phyloP scores from a whole-genome alignment of 2,888 invertebrate genomes.

The Drosophila subsilvestris region DNA sequence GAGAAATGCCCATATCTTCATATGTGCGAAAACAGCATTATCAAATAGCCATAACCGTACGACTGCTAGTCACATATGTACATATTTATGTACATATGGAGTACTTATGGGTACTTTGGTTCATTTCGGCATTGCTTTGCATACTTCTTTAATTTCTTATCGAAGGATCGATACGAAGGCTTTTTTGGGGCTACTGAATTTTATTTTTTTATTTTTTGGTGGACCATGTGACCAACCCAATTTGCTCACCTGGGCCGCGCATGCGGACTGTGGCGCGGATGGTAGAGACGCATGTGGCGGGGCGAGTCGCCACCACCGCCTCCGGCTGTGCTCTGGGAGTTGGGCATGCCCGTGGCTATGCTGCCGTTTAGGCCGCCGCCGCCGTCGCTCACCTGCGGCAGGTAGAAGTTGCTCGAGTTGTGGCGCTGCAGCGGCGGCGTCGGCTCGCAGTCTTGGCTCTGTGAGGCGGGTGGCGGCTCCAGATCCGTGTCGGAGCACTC shows the following conservation, averaged over 20 bases:
- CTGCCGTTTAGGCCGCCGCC: slow-evolving; percentile 69
- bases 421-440: slow-evolving; percentile 94
- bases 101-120: too few relatives aligned
- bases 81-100: too few relatives aligned
- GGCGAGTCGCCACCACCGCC: slow-evolving; percentile 85
- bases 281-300: slow-evolving; percentile 84
- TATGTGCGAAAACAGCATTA: too few relatives aligned
- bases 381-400: slow-evolving; percentile 87
- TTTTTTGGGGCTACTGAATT: too few relatives aligned
- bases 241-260: slow-evolving; percentile 88
- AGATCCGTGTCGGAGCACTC: slow-evolving; percentile 93
- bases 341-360: slow-evolving; percentile 65
- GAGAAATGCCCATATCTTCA: too few relatives aligned
- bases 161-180: too few relatives aligned
- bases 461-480: slow-evolving; percentile 96
- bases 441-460: slow-evolving; percentile 96
- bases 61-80: too few relatives aligned
- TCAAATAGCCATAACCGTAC: too few relatives aligned
- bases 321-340: slow-evolving; percentile 44
- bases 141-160: too few relatives aligned
- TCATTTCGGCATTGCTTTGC: too few relatives aligned
- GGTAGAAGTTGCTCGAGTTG: slow-evolving; percentile 94
- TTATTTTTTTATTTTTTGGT: too few relatives aligned
- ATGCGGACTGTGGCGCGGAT: slow-evolving; percentile 91
- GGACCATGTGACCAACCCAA: neutral